Percentiles rank a stretch among this genome's conserved stretches.
Evolutionary conservation across 2,797 vertebrate species (phyloP).

Genomic region (Trematomus bernacchii): DNA sequence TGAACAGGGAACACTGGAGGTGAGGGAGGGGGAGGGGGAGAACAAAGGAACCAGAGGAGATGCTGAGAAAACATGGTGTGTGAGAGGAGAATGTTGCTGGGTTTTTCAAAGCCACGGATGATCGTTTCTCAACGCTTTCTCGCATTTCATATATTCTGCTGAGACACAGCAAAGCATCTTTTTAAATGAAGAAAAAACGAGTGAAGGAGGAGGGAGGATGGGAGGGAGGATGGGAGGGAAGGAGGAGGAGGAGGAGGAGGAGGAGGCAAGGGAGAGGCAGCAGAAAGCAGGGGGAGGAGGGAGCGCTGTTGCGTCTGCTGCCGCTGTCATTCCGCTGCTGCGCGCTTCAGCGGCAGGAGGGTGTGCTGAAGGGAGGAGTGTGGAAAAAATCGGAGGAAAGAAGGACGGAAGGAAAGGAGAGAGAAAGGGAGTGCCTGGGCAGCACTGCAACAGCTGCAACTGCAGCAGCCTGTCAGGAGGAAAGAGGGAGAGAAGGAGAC

Average conservation of each 20-base stretch:
- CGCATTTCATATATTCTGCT: constrained; percentile 72
- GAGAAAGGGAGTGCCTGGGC: constrained; percentile 83
- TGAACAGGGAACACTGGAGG: constrained; percentile 65
- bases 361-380: constrained; percentile 81
- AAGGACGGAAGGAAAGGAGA: constrained; percentile 75
- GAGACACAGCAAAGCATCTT: constrained; percentile 77
- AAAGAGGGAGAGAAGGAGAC: constrained; percentile 62
- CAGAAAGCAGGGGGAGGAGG: constrained; percentile 80
- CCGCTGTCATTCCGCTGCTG: constrained; percentile 91
- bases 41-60: constrained; percentile 79
- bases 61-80: constrained; percentile 64
- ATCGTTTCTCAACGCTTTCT: constrained; percentile 58
- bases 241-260: constrained; percentile 65
- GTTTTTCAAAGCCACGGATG: constrained; percentile 47
- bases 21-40: constrained; percentile 73
- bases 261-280: constrained; percentile 71
- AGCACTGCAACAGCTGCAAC: constrained; percentile 86
- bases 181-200: constrained; percentile 72
- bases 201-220: constrained; percentile 39
- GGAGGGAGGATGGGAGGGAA: constrained; percentile 45
- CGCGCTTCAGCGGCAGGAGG: constrained; percentile 83
- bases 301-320: constrained; percentile 79
- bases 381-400: constrained; percentile 76
- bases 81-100: constrained; percentile 40
- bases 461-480: constrained; percentile 82